These are phyloP conservation scores for Ctenopoma kingsleyae DNA, from an alignment of 2,797 vertebrate species.

Conservation along the genomic window DNA sequence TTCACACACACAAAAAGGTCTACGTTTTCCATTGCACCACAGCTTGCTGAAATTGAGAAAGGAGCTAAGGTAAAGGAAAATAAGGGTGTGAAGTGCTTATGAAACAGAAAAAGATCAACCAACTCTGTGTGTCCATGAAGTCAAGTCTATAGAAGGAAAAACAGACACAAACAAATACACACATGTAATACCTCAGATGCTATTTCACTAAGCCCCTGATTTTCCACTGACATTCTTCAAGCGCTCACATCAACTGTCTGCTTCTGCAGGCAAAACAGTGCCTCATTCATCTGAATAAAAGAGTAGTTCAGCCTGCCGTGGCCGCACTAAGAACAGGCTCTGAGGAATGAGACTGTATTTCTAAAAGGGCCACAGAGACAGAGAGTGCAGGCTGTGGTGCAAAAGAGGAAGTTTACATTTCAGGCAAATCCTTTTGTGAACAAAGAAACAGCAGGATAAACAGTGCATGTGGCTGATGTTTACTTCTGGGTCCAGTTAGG, in stretches of 20 bases:
- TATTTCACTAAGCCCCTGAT: slow-evolving; percentile 58
- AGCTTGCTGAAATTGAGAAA: slow-evolving; percentile 9
- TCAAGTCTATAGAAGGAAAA: slow-evolving; percentile 18
- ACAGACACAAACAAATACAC: slow-evolving; percentile 46
- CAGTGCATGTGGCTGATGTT: slow-evolving; percentile 56
- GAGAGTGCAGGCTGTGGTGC: slow-evolving; percentile 50
- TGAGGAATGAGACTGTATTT: slow-evolving; percentile 71
- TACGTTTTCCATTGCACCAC: slow-evolving; percentile 24
- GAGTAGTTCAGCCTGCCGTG: slow-evolving; percentile 68
- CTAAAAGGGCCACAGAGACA: slow-evolving; percentile 60
- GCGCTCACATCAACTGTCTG: slow-evolving; percentile 70
- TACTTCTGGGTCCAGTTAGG: slow-evolving; percentile 54
- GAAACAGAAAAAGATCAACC: slow-evolving; percentile 7
- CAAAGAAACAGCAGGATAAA: slow-evolving; percentile 73
- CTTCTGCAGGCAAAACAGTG: slow-evolving; percentile 75
- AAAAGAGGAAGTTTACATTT: slow-evolving; percentile 82
- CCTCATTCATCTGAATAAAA: slow-evolving; percentile 81
- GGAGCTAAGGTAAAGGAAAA: slow-evolving; percentile 11
- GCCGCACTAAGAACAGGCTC: slow-evolving; percentile 62
- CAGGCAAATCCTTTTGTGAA: slow-evolving; percentile 76
- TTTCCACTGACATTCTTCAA: slow-evolving; percentile 74
- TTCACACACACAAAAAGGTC: slow-evolving; percentile 23
- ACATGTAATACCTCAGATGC: slow-evolving; percentile 61
- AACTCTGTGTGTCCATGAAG: slow-evolving; percentile 1
- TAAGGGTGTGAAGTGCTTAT: slow-evolving; percentile 12